A percentile compares a stretch with the other conserved stretches of the same genome.
Evolutionary conservation across 2,113 vertebrate species (phyloP).

Genomic region (Pteruthius melanotis): DNA sequence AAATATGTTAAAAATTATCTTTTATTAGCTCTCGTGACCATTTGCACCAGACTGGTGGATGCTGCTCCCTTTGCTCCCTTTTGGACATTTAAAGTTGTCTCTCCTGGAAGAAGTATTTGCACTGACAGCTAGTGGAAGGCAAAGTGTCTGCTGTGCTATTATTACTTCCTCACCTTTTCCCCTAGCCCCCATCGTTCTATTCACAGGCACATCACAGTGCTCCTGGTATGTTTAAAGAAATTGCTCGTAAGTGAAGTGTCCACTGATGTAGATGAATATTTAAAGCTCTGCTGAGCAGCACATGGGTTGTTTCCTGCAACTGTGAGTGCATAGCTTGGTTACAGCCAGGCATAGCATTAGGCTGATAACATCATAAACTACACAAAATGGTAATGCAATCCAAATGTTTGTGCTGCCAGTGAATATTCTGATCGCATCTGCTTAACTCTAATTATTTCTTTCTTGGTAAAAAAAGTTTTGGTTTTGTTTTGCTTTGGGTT

Average conservation of each 20-base stretch:
- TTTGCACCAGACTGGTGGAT: neutral
- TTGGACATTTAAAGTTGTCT: neutral
- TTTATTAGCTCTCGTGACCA: neutral
- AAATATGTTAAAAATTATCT: neutral
- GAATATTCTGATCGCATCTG: neutral
- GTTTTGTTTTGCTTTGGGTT: neutral
- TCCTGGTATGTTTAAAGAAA: neutral
- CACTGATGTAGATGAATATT: neutral
- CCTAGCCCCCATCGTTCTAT: neutral
- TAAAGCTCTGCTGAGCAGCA: neutral
- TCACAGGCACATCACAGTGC: neutral
- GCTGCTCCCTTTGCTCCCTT: neutral
- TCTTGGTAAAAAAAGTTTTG: neutral
- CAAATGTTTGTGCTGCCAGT: neutral
- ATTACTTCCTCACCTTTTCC: neutral
- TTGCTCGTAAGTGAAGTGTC: neutral
- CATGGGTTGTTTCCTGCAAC: neutral
- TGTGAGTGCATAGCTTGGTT: neutral
- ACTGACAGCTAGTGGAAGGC: neutral
- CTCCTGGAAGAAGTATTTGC: neutral
- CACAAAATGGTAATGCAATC: neutral
- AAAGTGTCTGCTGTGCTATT: neutral
- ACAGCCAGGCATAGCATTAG: neutral
- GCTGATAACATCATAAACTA: conserved; percentile 1
- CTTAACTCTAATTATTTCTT: neutral